A percentile compares a stretch with the other conserved stretches of the same genome.
These are phyloP conservation scores for Cosmorhoe ocellata DNA, from an alignment of 2,888 invertebrate genomes.

Conservation along the genomic window DNA sequence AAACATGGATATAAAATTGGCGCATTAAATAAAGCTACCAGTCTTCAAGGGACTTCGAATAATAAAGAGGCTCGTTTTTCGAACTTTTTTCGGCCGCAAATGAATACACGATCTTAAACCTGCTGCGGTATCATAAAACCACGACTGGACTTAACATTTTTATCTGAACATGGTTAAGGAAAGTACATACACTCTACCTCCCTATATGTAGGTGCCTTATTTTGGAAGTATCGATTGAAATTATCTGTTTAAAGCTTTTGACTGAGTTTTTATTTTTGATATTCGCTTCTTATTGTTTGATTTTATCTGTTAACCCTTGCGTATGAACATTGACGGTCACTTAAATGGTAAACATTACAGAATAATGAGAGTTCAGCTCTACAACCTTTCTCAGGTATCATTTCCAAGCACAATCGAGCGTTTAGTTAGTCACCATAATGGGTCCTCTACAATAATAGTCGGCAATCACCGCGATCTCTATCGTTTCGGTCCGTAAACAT, in stretches of 20 bases:
- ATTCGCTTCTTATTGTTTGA: no score
- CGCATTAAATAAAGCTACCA: constrained; percentile 34
- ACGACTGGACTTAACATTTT: constrained; percentile 6
- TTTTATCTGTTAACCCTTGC: background rate
- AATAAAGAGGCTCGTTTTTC: constrained; percentile 24
- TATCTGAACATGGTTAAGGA: constrained; percentile 20
- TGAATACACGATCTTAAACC: constrained; percentile 40
- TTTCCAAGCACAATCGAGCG: constrained; percentile 35
- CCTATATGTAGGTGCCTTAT: constrained; percentile 8
- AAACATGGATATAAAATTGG: constrained; percentile 30
- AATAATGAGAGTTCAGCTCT: constrained; percentile 21
- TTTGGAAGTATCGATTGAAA: background rate
- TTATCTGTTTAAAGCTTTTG: no score
- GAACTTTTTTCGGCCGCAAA: constrained; percentile 33
- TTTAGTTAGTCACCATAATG: constrained; percentile 57
- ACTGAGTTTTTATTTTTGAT: no score
- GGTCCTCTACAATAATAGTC: constrained; percentile 58
- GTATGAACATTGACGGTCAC: constrained; percentile 16
- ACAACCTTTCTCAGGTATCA: constrained; percentile 23
- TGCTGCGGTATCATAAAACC: constrained; percentile 29
- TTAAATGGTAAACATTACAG: constrained; percentile 24
- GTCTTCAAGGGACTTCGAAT: constrained; percentile 29
- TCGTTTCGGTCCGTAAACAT: constrained; percentile 47
- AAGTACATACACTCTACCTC: no score
- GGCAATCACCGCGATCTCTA: constrained; percentile 64